Base-by-base conservation (phyloP, 2,797 vertebrate genomes). In the Myotis daubentonii region DNA sequence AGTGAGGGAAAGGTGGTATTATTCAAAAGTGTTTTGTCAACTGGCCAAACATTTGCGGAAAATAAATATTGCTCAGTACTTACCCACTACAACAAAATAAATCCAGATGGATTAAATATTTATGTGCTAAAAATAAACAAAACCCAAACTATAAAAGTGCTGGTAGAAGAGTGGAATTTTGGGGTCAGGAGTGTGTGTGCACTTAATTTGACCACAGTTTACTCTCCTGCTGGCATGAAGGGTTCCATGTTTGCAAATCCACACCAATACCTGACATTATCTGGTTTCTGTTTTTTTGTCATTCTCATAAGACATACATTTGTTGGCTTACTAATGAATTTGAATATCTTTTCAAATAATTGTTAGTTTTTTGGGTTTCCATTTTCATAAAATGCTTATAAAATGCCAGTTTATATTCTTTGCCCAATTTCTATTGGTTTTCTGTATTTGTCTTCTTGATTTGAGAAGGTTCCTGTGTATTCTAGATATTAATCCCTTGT, bases 31-130 rank as follows among this genome's bases (percentile, higher is more conserved):
- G 19, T 79, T 82, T 82, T 51, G 72, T 83, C 60, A 79, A 92
- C 55, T n/a, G 60, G 68, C 76, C 84, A 94, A 88, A 89, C 68
- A 90, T 89, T 78, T 92, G 93, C 66, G 60, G 62, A 66, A 87
- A 93, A 95, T 62, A 82, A 93, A 95, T 78, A 93, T 81, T 94
- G 72, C 96, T 93, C 66, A 93, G 82, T 91, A 75, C 44, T 96
- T 91, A 87, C 3, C 60, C 68, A 53, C 15, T 65, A 44, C 62
- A 87, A 65, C 76, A 89, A 95, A 97, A 93, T 89, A 95, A 93
- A 92, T 71, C 83, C 93, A 93, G 84, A 87, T 75, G 78, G 89
- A 75, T 44, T 81, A 94, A 91, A 93, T 57, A 91, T 85, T 82
- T 87, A 76, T 89, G 75, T 57, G 60, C 81, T 95, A 89, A 93